Percentiles rank a stretch among this genome's conserved stretches.
Evolutionary conservation across 2,888 invertebrate genomes (phyloP).

Genomic region (Oscheius onirici): DNA sequence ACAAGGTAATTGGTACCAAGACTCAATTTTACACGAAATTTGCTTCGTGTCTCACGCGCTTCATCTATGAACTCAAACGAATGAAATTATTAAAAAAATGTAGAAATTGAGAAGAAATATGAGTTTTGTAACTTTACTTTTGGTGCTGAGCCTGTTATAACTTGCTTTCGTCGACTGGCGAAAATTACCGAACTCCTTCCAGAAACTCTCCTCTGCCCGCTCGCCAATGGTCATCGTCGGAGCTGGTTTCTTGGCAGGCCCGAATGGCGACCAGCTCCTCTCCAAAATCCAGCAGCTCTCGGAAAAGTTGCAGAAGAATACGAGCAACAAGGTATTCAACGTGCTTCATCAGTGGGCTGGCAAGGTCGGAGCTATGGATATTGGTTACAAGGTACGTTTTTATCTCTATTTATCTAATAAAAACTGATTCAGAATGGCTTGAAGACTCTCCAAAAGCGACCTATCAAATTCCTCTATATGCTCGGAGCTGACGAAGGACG

Average conservation of each 20-base stretch:
- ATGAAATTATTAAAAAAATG: no score
- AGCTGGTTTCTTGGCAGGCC: constrained; percentile 81
- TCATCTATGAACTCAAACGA: no score
- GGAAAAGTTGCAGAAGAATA: neutral
- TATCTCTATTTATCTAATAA: neutral
- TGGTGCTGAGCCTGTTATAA: no score
- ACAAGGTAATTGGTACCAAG: no score
- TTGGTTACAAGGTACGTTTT: constrained; percentile 80
- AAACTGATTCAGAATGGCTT: constrained; percentile 36
- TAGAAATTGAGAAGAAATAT: no score
- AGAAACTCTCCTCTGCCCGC: constrained; percentile 77
- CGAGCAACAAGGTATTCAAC: constrained; percentile 81
- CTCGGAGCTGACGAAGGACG: constrained; percentile 91
- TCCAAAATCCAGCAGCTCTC: constrained; percentile 59
- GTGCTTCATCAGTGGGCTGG: constrained; percentile 91
- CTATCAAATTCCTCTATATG: constrained; percentile 82
- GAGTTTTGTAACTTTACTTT: no score
- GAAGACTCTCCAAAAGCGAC: constrained; percentile 56
- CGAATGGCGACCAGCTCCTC: constrained; percentile 81
- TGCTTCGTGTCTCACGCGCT: no score
- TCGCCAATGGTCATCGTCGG: constrained; percentile 91
- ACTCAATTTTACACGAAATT: no score
- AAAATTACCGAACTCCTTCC: neutral
- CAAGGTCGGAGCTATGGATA: constrained; percentile 86
- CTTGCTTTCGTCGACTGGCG: no score